Evolutionary conservation across 1,140 invertebrate genomes (phyloP).

Genomic region (Lepidurus couesii): DNA sequence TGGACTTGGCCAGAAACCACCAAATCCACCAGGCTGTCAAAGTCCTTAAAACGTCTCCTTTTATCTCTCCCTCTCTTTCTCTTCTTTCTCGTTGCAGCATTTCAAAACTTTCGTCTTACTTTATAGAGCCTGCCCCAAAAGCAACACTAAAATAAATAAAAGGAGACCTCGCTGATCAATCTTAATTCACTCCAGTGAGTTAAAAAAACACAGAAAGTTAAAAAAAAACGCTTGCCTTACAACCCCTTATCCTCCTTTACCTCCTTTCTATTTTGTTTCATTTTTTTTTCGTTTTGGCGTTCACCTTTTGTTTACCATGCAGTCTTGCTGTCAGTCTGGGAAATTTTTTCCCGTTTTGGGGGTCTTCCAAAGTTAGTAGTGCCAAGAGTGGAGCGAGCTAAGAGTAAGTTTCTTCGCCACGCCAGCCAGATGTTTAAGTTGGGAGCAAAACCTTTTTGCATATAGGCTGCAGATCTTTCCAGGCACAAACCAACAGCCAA

Average conservation of each 20-base stretch:
- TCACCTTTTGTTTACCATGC: neutral
- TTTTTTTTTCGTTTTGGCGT: neutral
- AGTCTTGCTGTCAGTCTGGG: neutral
- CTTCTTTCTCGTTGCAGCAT: neutral
- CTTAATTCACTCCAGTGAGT: neutral
- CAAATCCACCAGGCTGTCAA: constrained; percentile 21
- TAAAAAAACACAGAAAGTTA: no score
- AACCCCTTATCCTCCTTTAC: neutral
- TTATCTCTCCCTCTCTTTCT: neutral
- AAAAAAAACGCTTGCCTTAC: neutral
- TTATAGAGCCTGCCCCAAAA: neutral
- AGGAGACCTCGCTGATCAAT: neutral
- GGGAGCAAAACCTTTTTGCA: neutral
- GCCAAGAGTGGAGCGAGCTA: neutral
- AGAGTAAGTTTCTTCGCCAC: constrained; percentile 12
- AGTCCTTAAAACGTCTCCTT: constrained; percentile 22
- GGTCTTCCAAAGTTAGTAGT: neutral
- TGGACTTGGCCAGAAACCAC: constrained; percentile 4
- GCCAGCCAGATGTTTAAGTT: constrained; percentile 21
- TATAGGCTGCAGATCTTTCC: constrained; percentile 3
- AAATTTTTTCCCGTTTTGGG: neutral
- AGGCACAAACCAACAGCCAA: constrained; percentile 9
- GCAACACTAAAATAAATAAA: neutral
- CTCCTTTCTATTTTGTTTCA: neutral
- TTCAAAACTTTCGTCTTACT: neutral